phyloP scores from a whole-genome alignment of 2,888 invertebrate genomes.

The Aricia artaxerxes region DNA sequence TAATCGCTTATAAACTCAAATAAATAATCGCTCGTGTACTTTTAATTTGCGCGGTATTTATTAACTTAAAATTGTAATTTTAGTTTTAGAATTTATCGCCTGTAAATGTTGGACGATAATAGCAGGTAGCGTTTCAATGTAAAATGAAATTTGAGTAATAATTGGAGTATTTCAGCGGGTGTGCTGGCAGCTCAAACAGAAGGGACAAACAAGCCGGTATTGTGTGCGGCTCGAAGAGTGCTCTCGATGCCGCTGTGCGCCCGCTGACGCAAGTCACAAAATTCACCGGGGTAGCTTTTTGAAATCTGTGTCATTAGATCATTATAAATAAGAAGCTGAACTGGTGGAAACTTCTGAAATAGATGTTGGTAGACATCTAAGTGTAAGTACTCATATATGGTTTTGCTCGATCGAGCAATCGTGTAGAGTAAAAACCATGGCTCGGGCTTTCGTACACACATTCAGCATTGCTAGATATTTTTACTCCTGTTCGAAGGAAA shows the following conservation, averaged over 20 bases:
- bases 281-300: not conserved
- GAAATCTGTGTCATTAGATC: not conserved
- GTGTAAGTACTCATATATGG: too few species aligned
- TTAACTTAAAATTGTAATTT: not conserved
- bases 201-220: slow-evolving; percentile 62
- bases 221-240: slow-evolving; percentile 55
- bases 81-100: not conserved
- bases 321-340: not conserved
- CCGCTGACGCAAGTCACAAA: slow-evolving; percentile 38
- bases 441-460: too few species aligned
- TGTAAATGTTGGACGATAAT: slow-evolving; percentile 3
- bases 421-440: too few species aligned
- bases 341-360: not conserved
- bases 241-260: slow-evolving; percentile 45
- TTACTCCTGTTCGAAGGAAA: too few species aligned
- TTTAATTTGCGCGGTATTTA: not conserved
- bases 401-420: too few species aligned
- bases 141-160: slow-evolving; percentile 30
- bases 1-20: not conserved
- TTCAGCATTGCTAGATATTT: too few species aligned
- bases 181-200: slow-evolving; percentile 56
- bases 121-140: slow-evolving; percentile 14
- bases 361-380: too few species aligned
- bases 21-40: not conserved
- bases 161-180: slow-evolving; percentile 29